Evolutionary conservation across 2,888 invertebrate species (phyloP), one percentile per base, ranked within the genome.

Genomic region (Rhogogaster chlorosoma): DNA sequence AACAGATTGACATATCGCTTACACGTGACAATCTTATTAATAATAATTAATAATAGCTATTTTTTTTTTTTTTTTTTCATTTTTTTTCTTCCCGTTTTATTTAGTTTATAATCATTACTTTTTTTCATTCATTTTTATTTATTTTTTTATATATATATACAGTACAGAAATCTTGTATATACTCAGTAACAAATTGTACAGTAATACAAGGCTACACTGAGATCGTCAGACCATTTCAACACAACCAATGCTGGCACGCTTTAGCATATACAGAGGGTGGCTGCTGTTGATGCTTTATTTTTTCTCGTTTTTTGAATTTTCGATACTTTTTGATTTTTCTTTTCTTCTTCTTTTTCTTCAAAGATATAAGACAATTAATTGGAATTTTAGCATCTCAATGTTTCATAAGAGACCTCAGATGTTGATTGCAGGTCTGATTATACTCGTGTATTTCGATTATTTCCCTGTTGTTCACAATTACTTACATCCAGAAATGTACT

Each of bases 101-200:
- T 61, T 26, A 10, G 7, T n/a, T 7, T 53, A n/a, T 53, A 53
- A n/a, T 57, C 49, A 29, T n/a, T n/a, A 53, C 29, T 42, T 53
- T 32, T 22, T 57, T 18, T 6, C 15, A 32, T 4, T 75, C 22
- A 26, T 22, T 26, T 22, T 29, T 32, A 6, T 22, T 18, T 64
- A 49, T 64, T n/a, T 26, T 9, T 61, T 61, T 26, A 87, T 87
- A 71, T 88, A 88, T 87, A 87, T 90, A 87, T 87, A 90, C 88
- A 88, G 85, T 89, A 89, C 88, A 88, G 88, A 89, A 89, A 87
- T 87, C 86, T 87, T 90, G 88, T 18, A 67, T 87, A 91, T 89
- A 89, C 88, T 87, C 87, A 91, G 89, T 91, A 91, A 91, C 91
- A 91, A 91, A 91, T 90, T 90, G 89, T 91, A 91, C 91, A 90